Evolutionary conservation across 1,140 invertebrate species (phyloP).

Genomic region (Formica selysi): DNA sequence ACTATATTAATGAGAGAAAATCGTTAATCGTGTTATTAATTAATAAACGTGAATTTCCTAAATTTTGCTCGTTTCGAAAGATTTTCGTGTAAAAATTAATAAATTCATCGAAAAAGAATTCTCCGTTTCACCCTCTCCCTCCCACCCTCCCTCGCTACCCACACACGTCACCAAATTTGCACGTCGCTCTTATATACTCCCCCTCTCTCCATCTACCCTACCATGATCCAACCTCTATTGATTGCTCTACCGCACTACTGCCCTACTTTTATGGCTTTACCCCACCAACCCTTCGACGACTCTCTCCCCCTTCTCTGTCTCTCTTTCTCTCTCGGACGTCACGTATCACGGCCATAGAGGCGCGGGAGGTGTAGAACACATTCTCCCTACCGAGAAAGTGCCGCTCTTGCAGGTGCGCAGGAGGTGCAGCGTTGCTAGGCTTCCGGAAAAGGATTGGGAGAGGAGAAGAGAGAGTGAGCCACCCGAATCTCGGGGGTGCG

Average conservation of each 20-base stretch:
- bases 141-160: not conserved
- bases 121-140: not conserved
- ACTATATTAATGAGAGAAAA: not conserved
- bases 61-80: not conserved
- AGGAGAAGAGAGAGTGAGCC: not conserved
- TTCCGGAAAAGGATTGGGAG: not conserved
- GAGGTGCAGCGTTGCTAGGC: conserved; percentile 43
- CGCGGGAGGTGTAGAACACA: conserved; percentile 58
- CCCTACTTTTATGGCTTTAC: conserved; percentile 84
- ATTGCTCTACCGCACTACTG: conserved; percentile 86
- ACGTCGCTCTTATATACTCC: conserved; percentile 60
- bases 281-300: conserved; percentile 69
- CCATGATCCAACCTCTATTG: conserved; percentile 84
- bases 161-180: conserved; percentile 66
- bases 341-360: conserved; percentile 65
- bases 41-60: not conserved
- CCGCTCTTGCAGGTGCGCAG: conserved; percentile 47
- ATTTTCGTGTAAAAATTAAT: not conserved
- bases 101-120: conserved; percentile 16
- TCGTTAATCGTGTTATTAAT: not conserved
- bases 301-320: conserved; percentile 34
- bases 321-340: conserved; percentile 38
- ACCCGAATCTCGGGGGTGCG: conserved; percentile 24
- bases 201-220: conserved; percentile 68
- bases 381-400: conserved; percentile 37